Evolutionary conservation across 2,888 invertebrate genomes (phyloP), one percentile per base, ranked within the genome.

Genomic region (Andrena chrysosceles): DNA sequence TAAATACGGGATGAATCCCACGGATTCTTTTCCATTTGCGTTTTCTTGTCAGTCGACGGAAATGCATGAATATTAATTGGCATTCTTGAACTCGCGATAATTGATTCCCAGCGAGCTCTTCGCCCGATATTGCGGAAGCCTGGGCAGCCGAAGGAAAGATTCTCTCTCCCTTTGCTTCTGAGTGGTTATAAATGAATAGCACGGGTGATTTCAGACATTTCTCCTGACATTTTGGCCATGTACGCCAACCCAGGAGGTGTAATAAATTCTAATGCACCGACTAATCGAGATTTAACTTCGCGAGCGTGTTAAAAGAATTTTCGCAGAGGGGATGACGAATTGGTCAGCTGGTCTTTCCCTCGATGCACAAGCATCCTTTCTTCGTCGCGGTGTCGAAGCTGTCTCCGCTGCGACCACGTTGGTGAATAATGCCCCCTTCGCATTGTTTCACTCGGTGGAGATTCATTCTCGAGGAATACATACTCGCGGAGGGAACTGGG

Each of bases 21-120:
- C 42, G 59, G 60, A 33, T 54, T 60, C 60, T 10, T 67, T 66
- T 80, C 70, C 66, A 54, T 70, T 70, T 54, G 60, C 59, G 48
- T 66, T 80, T 54, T 48, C n/a, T 70, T 23, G 66, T 13, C 62
- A 54, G 77, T 16, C 48, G 10, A 2, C 20, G 54, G 16, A 49
- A 78, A 81, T 71, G 75, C 62, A 75, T 35, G 74, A 67, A 78
- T 71, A 67, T 77, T 56, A 66, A 60, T 23, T 13, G 56, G 66
- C 10, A 66, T 72, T 54, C 33, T 23, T 49, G 48, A 49, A 31
- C 13, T 48, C 2, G 35, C 63, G 79, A 81, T 73, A 78, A 81
- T 78, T 72, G 79, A 81, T 81, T 72, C 13, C 31, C 42, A 59
- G 23, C 67, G 54, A 33, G 59, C n/a, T 59, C 33, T 20, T 10